A percentile compares a stretch with the other conserved stretches of the same genome.
Evolutionary conservation across 2,797 vertebrate genomes (phyloP).

Genomic region (Semotilus atromaculatus): DNA sequence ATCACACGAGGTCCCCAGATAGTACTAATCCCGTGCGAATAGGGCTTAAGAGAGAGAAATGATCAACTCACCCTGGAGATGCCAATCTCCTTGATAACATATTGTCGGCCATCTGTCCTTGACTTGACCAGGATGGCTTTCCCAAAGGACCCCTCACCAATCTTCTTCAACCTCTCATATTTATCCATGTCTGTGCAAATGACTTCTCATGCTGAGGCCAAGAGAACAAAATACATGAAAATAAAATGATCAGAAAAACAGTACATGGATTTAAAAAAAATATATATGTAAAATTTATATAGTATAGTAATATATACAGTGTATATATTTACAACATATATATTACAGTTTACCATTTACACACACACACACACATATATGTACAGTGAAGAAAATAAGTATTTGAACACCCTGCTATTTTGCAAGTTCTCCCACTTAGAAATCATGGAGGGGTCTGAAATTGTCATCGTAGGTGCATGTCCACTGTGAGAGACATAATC

Average conservation of each 20-base stretch:
- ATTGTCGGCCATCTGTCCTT: conserved; percentile 88
- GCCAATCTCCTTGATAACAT: conserved; percentile 98
- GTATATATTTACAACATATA: too few species aligned
- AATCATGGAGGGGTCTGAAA: too few species aligned
- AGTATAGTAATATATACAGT: too few species aligned
- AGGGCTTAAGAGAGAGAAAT: not conserved
- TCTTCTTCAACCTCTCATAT: conserved; percentile 92
- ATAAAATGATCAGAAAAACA: not conserved
- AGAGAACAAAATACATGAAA: conserved; percentile 6
- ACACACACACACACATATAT: too few species aligned
- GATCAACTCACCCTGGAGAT: conserved; percentile 87
- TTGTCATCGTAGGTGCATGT: too few species aligned
- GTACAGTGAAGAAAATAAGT: too few species aligned
- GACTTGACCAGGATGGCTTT: conserved; percentile 95
- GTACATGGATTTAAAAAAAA: not conserved
- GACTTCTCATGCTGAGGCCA: conserved; percentile 71
- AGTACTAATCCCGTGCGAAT: too few species aligned
- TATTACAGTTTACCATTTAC: too few species aligned
- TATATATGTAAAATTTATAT: not conserved
- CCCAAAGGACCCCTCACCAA: conserved; percentile 97
- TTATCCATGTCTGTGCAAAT: conserved; percentile 87
- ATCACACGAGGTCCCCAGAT: too few species aligned
- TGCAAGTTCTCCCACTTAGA: too few species aligned
- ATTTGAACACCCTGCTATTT: too few species aligned
- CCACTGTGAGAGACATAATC: too few species aligned